Conservation (phyloP, 2,113 vertebrate species). For the Agelaius phoeniceus region DNA sequence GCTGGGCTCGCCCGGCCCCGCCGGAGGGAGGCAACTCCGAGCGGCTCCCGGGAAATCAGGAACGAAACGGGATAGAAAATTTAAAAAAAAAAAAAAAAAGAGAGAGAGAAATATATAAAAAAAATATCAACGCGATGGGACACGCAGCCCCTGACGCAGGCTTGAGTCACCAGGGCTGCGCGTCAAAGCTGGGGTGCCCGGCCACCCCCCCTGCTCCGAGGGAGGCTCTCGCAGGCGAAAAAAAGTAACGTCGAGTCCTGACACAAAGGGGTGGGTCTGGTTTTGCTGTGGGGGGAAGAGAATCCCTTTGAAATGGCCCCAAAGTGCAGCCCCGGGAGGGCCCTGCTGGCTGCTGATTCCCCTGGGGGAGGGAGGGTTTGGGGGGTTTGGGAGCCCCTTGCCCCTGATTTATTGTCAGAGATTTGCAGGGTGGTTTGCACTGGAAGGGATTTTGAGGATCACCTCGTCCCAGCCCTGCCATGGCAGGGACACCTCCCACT, state of each 20-base stretch:
- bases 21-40: background rate
- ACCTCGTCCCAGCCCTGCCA: background rate
- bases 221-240: background rate
- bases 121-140: background rate
- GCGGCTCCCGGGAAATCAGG: background rate
- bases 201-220: background rate
- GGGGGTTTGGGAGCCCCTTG: too few relatives aligned
- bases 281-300: background rate
- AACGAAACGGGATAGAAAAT: background rate
- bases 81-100: background rate
- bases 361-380: rapidly evolving
- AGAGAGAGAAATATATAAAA: background rate
- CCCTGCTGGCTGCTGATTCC: background rate
- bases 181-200: conserved; percentile 62
- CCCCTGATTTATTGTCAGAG: rapidly evolving
- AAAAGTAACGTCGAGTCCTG: background rate
- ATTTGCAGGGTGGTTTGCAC: rapidly evolving
- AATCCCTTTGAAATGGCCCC: rapidly evolving
- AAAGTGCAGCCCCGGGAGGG: rapidly evolving
- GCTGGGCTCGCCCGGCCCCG: background rate
- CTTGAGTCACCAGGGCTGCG: conserved; percentile 73
- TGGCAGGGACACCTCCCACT: background rate
- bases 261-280: background rate
- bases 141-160: conserved; percentile 73
- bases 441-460: background rate